Percentiles rank a stretch among this genome's conserved stretches.
These are phyloP conservation scores for Cisticola juncidis DNA, from an alignment of 2,113 vertebrate genomes.

Conservation along the genomic window DNA sequence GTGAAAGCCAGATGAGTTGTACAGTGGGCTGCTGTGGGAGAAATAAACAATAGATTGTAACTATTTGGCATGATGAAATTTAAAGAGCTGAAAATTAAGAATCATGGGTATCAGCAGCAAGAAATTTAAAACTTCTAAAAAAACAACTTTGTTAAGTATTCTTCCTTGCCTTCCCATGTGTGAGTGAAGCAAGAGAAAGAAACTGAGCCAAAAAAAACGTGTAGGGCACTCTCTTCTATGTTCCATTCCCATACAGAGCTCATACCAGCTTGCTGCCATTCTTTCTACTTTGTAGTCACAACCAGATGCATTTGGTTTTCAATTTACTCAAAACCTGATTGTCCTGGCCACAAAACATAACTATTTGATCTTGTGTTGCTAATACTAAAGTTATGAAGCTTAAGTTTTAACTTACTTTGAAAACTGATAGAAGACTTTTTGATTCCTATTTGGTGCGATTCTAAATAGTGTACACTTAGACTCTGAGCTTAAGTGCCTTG, in stretches of 20 bases:
- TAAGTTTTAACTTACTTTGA: not conserved
- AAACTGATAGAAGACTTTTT: not conserved
- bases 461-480: not conserved
- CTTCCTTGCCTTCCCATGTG: slow-evolving; percentile 8
- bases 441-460: not conserved
- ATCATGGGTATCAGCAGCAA: not conserved
- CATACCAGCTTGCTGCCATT: not conserved
- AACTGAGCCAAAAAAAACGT: not conserved
- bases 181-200: not conserved
- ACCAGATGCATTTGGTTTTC: not conserved
- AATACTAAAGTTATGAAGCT: not conserved
- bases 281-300: not conserved
- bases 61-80: not conserved
- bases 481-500: not conserved
- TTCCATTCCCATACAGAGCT: not conserved
- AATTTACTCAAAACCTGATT: not conserved
- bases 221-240: not conserved
- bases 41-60: not conserved
- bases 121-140: not conserved
- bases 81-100: not conserved
- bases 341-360: not conserved
- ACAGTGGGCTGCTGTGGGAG: not conserved
- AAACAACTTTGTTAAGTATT: not conserved
- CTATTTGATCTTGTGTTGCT: not conserved
- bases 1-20: not conserved